Evolutionary conservation across 2,797 vertebrate species (phyloP), one percentile per base, ranked within the genome.

Genomic region (Pygocentrus nattereri): DNA sequence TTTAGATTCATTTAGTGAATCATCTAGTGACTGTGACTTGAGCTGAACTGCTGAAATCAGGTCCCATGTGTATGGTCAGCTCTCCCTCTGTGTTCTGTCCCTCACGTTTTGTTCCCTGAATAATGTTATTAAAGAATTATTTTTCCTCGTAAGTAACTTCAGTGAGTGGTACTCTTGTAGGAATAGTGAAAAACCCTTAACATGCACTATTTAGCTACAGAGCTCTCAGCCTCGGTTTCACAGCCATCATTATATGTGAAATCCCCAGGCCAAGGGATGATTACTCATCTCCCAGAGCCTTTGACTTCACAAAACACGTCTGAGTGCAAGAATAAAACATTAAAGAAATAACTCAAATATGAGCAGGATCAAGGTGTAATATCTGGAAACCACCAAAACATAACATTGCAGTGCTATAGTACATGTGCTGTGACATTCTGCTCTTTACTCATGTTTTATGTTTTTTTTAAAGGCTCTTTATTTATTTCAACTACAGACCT

Each of bases 281-380:
- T 64, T 25, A 21, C 50, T 27, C 11, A 25, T 67, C 78, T 76
- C 67, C 34, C 74, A 49, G 65, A 49, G 58, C 49, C 6, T 49
- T 80, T 67, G 0, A 62, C 78, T 76, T 68, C 27, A 56, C 30
- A 19, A 62, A 71, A 72, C 44, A 71, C 54, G 19, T 79, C 56
- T 71, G 38, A n/a, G 49, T 73, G 52, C 52, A 81, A 78, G 50
- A 81, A 62, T 65, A 64, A 80, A 72, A 76, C 58, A 41, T 31
- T 21, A 31, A 73, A 81, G 68, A 76, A 70, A 80, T 80, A 72
- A 84, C 41, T 12, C 41, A 38, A 80, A 76, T 68, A 72, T 76
- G 62, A 84, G 59, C 49, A 2, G 34, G 50, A 73, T 80, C 65
- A 54, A 84, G 82, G 49, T 50, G 34, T 65, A 54, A 65, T 44